Evolutionary conservation across 2,888 invertebrate genomes (phyloP).

Genomic region (Melanargia galathea): DNA sequence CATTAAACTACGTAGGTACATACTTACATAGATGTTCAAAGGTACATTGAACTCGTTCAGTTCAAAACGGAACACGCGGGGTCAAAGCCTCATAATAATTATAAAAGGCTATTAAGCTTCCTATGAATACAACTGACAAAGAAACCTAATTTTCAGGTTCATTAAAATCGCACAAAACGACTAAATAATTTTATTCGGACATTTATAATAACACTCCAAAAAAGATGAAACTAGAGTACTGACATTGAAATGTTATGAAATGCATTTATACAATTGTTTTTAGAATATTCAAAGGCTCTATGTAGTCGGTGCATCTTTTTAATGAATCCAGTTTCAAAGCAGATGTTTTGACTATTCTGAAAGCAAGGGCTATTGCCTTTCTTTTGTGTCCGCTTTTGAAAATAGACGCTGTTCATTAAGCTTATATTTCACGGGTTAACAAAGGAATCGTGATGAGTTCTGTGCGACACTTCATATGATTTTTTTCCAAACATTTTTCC

Average conservation of each 20-base stretch:
- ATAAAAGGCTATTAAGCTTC: not conserved
- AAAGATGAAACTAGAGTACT: not conserved
- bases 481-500: conserved; percentile 1
- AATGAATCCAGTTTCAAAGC: not conserved
- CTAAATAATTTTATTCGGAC: not conserved
- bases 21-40: no score
- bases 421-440: not conserved
- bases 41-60: no score
- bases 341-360: conserved; percentile 15
- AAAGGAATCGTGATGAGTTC: conserved; percentile 6
- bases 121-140: not conserved
- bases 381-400: conserved; percentile 1
- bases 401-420: not conserved
- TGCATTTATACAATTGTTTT: not conserved
- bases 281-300: conserved; percentile 6
- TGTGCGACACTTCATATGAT: not conserved
- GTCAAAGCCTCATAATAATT: not conserved
- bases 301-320: not conserved
- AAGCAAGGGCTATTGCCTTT: conserved; percentile 5
- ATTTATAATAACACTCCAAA: not conserved
- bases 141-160: no score
- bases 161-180: not conserved
- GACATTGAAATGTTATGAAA: not conserved
- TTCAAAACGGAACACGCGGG: no score
- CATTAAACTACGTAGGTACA: no score